Evolutionary conservation across 2,888 invertebrate species (phyloP), one percentile per base, ranked within the genome.

Genomic region (Iphiclides podalirius): DNA sequence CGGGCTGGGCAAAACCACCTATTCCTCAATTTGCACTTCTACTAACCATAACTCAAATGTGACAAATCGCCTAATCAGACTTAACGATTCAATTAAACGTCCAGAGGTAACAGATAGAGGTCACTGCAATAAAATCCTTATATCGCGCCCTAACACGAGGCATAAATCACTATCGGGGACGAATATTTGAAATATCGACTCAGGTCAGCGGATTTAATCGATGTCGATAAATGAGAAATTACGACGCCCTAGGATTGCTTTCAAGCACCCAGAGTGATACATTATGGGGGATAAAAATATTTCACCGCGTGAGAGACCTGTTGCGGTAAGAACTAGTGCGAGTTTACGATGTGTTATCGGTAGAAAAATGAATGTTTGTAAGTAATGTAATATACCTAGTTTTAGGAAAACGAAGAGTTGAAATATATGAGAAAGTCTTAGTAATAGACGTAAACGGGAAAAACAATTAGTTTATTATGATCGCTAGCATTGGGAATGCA

Each of bases 251-350:
- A 71, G 72, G 70, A 72, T 69, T 53, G 66, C 66, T 67, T 74
- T 68, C 67, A 62, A 64, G 66, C 59, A 53, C 58, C 64, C 53
- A 56, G 61, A 74, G 76, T 82, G 84, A 84, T 84, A 85, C 79
- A 84, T 84, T 83, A 77, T 67, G 61, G 61, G 61, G 75, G 75
- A 79, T 81, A 77, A 81, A 81, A 86, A 84, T 84, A 83, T 84
- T 77, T 82, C 78, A 72, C 72, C 67, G 68, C 69, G 66, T 58
- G 67, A 64, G 67, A 55, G 56, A 86, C 86, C 86, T 86, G 86
- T 86, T 86, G 86, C 81, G 70, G 72, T 72, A 72, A 71, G 71
- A 70, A 61, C 61, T 64, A 71, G 67, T 62, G 61, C 60, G 62
- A 65, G 67, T 50, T 53, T 52, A 56, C 47, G 52, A 51, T 36